Percentiles rank a stretch among this genome's conserved stretches.
phyloP scores from a whole-genome alignment of 1,140 invertebrate species.

The Fragariocoptes setiger region DNA sequence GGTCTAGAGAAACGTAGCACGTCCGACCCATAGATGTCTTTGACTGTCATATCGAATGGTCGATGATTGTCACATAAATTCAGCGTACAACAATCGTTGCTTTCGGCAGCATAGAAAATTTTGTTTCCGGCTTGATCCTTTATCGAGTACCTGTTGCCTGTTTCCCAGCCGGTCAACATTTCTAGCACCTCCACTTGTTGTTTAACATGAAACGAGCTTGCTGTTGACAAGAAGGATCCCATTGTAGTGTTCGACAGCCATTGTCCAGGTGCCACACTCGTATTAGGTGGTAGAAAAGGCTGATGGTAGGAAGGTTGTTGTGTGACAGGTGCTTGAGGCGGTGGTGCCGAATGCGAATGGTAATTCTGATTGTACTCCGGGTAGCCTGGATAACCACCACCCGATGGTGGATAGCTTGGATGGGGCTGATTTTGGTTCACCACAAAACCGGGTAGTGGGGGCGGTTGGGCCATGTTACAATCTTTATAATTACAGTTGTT shows the following conservation, averaged over 20 bases:
- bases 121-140: slow-evolving; percentile 37
- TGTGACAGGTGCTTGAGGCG: no score
- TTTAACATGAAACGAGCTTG: background rate
- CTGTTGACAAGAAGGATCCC: background rate
- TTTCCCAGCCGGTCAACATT: slow-evolving; percentile 43
- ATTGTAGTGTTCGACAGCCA: background rate
- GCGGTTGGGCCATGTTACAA: no score
- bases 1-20: slow-evolving; percentile 33
- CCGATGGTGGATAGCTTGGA: no score
- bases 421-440: no score
- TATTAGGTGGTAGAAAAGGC: no score
- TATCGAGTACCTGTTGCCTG: slow-evolving; percentile 54
- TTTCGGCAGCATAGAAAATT: slow-evolving; percentile 46
- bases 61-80: slow-evolving; percentile 40
- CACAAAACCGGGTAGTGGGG: no score
- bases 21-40: slow-evolving; percentile 40
- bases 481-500: no score
- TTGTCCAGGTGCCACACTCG: no score
- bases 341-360: no score
- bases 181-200: background rate
- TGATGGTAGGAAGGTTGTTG: no score
- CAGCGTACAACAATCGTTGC: slow-evolving; percentile 30
- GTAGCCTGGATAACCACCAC: no score
- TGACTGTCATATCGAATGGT: slow-evolving; percentile 46
- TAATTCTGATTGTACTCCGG: no score